A percentile compares a stretch with the other conserved stretches of the same genome.
Conservation (phyloP, 1,140 invertebrate genomes). For the Ectropis grisescens region DNA sequence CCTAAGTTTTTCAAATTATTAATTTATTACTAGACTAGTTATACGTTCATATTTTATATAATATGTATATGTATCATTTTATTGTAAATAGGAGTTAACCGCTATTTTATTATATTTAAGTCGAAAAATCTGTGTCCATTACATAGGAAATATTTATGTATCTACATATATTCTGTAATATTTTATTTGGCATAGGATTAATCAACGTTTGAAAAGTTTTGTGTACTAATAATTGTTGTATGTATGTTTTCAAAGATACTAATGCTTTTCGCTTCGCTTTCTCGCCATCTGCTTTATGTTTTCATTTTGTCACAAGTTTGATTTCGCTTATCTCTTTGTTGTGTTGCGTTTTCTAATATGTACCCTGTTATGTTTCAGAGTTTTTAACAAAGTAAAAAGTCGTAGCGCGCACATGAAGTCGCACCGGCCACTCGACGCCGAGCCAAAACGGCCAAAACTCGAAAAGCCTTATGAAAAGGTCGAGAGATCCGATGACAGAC, state of each 20-base stretch:
- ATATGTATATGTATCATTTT: no score
- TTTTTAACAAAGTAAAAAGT: slow-evolving; percentile 98
- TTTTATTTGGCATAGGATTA: slow-evolving; percentile 28
- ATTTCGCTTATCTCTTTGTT: slow-evolving; percentile 29
- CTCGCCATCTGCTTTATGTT: slow-evolving; percentile 36
- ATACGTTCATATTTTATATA: no score
- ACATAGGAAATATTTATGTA: slow-evolving; percentile 24
- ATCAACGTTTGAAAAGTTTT: slow-evolving; percentile 23
- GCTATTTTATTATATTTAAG: no score
- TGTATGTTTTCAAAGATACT: slow-evolving; percentile 28
- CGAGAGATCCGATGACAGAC: slow-evolving; percentile 58
- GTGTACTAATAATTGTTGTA: slow-evolving; percentile 38
- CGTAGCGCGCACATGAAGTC: slow-evolving; percentile 99
- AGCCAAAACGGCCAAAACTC: slow-evolving; percentile 69
- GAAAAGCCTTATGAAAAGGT: slow-evolving; percentile 71
- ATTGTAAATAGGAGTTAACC: no score
- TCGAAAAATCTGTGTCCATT: slow-evolving; percentile 42
- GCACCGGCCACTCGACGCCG: slow-evolving; percentile 85
- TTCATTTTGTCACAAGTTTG: slow-evolving; percentile 13
- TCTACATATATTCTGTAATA: slow-evolving; percentile 45
- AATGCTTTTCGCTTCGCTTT: slow-evolving; percentile 47
- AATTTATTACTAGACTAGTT: no score
- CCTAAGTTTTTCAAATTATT: no score
- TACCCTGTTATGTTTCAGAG: slow-evolving; percentile 78
- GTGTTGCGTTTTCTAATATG: slow-evolving; percentile 50